Evolutionary conservation across 2,888 invertebrate species (phyloP), one percentile per base, ranked within the genome.

Genomic region (Tiliacea citrago): DNA sequence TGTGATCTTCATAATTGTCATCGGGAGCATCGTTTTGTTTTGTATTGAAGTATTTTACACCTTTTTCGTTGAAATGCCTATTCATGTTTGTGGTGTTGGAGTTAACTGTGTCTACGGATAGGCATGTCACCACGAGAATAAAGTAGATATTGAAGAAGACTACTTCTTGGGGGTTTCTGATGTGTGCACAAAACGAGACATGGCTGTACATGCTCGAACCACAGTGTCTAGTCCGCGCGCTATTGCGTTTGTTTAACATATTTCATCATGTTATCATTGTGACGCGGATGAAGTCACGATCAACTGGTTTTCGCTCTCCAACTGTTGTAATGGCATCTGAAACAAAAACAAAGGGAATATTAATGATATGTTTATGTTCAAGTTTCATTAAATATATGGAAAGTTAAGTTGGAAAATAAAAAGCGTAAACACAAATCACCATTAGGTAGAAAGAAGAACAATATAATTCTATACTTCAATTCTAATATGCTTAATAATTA

Each of bases 11-110:
- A 72, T 95, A 94, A 74, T 95, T 94, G 39, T 93, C 93, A 63
- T 88, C 90, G 1, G 94, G 91, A 49, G 90, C 88, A 85, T 95
- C 94, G 24, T 90, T 93, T 68, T 94, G 93, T 70, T 90, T 88
- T 49, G 79, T 77, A 51, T 86, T 86, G 71, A 86, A 82, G 73
- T 89, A 82, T 88, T 91, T 92, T 75, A 82, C 88, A 82, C 85
- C 86, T 83, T 91, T 91, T 13, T 88, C 90, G 81, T 90, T 91
- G 47, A 89, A 90, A 81, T 93, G 91, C 62, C 89, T 89, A 81
- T 94, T 95, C 96, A 96, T 96, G 74, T 95, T 96, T 55, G 95
- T 95, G 21, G 95, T 95, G 74, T 96, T 94, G 1, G 96, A 95
- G 82, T 96, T 96, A 68, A 94, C 96, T 16, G 90, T 88, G 80